A percentile compares a stretch with the other conserved stretches of the same genome.
Conservation (phyloP, 1,140 invertebrate species). For the Meloidogyne chitwoodi region DNA sequence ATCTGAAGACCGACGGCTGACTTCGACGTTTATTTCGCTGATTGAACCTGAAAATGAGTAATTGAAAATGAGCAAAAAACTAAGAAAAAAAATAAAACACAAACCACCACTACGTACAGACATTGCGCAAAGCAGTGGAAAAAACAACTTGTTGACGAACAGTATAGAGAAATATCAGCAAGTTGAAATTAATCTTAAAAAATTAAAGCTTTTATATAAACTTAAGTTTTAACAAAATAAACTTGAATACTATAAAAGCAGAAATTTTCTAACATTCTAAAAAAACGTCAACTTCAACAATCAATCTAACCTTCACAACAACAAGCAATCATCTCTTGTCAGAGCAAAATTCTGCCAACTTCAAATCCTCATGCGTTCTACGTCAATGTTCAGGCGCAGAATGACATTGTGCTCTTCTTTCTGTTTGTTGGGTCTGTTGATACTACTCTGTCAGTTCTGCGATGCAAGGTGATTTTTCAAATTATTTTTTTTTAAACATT, state of each 20-base stretch:
- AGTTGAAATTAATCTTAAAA: no score
- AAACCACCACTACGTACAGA: no score
- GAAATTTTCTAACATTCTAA: no score
- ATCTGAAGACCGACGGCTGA: background rate
- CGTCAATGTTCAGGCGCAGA: background rate
- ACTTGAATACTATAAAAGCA: no score
- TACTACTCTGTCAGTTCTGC: background rate
- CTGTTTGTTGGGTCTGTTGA: background rate
- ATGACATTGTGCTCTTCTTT: background rate
- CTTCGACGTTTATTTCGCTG: background rate
- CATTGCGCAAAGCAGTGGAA: no score
- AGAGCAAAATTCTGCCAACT: background rate
- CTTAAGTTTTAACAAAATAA: no score
- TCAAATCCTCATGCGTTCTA: background rate
- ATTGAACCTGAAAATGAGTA: background rate
- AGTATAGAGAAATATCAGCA: no score
- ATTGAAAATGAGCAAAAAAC: no score
- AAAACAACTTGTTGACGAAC: no score
- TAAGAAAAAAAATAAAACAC: no score
- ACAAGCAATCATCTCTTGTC: background rate
- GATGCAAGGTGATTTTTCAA: background rate
- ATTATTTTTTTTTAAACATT: background rate
- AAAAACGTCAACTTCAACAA: background rate
- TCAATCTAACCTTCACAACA: background rate
- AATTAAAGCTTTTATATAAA: no score